Base-by-base conservation (phyloP, 2,797 vertebrate species). In the Bovichtus variegatus region DNA sequence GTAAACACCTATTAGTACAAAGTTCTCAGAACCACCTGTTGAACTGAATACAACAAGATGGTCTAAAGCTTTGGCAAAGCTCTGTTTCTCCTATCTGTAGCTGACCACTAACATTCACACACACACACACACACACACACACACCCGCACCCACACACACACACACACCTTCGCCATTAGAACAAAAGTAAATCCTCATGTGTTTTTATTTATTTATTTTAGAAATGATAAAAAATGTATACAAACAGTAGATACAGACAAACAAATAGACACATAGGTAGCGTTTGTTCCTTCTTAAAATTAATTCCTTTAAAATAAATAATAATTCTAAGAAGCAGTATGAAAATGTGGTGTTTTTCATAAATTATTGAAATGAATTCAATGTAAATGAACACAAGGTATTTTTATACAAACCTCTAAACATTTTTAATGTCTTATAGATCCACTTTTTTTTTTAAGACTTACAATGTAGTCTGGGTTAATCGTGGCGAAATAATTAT, bases 21-120 rank as follows among this genome's bases (percentile, higher is more conserved):
- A 71, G 78, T 90, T 91, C 86, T 57, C 19, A 19, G 54, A 87
- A 84, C 71, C 89, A 92, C 91, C 89, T 92, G 91, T 92, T 91
- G 89, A 79, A 87, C 67, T 66, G 55, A 73, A 78, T 44, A 67
- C 77, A 67, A 65, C 18, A 74, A 71, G 60, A 74, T 58, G n/a
- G 1, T 27, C 49, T 86, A 68, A 83, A 73, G 27, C 34, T 74
- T 78, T 77, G 57, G 46, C 36, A 49, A 49, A 66, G 9, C 5
- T 62, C 19, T 58, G 19, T 23, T 46, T 74, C 19, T 74, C 31
- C 23, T 65, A 21, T 46, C 49, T 50, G 51, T 9, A 51, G n/a
- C 29, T 2, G 8, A 49, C n/a, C 8, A 34, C n/a, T 62, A 1
- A 64, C 36, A 57, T 0, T 2, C 31, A 67, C n/a, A 23, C 51